phyloP scores from a whole-genome alignment of 2,113 vertebrate genomes.

The Ciconia maguari region DNA sequence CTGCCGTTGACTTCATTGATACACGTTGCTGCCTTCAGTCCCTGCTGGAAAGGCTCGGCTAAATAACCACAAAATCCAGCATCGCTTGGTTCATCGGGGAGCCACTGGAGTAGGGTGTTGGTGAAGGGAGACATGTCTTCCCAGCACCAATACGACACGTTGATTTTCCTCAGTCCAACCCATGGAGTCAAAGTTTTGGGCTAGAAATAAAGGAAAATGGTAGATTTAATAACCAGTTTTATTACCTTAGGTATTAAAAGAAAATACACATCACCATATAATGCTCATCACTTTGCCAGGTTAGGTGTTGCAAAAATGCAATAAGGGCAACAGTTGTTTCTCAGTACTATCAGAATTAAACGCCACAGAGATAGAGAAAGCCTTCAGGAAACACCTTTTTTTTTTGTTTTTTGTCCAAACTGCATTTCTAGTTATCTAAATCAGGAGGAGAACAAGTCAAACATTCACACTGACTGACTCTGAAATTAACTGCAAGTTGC shows the following conservation, averaged over 20 bases:
- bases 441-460: background rate
- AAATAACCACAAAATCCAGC: slow-evolving; percentile 95
- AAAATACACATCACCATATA: background rate
- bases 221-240: background rate
- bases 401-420: background rate
- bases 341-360: background rate
- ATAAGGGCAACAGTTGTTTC: background rate
- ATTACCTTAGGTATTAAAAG: background rate
- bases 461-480: background rate
- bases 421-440: background rate
- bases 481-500: background rate
- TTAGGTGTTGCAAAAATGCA: background rate
- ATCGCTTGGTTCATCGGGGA: slow-evolving; percentile 88
- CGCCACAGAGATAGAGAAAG: background rate
- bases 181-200: slow-evolving; percentile 89
- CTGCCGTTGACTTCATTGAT: slow-evolving; percentile 90
- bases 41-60: slow-evolving; percentile 82
- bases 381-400: background rate
- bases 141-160: slow-evolving; percentile 98
- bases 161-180: slow-evolving; percentile 96
- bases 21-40: slow-evolving; percentile 90
- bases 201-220: slow-evolving; percentile 58
- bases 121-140: slow-evolving; percentile 98
- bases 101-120: slow-evolving; percentile 91
- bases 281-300: too few relatives aligned